A percentile compares a stretch with the other conserved stretches of the same genome.
Conservation (phyloP, 2,888 invertebrate genomes). For the Cecidostiba fungosa region DNA sequence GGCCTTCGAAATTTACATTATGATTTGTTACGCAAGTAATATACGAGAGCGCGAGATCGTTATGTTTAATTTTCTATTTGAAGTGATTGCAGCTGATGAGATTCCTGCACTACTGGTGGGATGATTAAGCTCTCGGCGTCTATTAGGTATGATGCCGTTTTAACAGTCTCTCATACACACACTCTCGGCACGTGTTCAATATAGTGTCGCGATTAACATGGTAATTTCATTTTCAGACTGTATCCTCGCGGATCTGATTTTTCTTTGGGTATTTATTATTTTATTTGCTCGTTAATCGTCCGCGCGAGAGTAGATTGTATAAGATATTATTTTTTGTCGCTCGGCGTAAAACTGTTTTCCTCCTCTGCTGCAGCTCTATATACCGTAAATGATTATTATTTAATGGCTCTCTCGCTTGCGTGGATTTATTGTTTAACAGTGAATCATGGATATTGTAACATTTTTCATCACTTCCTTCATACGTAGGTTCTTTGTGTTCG, state of each 20-base stretch:
- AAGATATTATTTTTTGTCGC: conserved; percentile 10
- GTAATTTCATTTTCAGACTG: background rate
- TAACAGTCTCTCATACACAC: background rate
- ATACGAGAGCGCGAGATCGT: conserved; percentile 30
- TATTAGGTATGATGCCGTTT: background rate
- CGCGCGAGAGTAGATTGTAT: background rate
- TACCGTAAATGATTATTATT: conserved; percentile 4
- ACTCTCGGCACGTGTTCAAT: background rate
- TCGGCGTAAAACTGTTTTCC: background rate
- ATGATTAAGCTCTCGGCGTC: conserved; percentile 20
- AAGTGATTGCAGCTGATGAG: conserved; percentile 41
- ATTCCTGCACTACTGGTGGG: background rate
- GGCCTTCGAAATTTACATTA: conserved; percentile 61
- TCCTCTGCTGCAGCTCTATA: background rate
- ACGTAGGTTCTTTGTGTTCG: too few species aligned
- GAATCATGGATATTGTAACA: background rate
- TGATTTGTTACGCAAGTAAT: conserved; percentile 25
- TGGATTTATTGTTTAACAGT: background rate
- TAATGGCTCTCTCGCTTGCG: background rate
- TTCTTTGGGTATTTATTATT: conserved; percentile 2
- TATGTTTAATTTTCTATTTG: conserved; percentile 47
- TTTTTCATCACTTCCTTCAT: background rate
- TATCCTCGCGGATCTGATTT: background rate
- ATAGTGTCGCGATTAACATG: background rate
- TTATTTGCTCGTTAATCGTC: background rate